Evolutionary conservation across 2,797 vertebrate species (phyloP).

Genomic region (Oreochromis mossambicus): DNA sequence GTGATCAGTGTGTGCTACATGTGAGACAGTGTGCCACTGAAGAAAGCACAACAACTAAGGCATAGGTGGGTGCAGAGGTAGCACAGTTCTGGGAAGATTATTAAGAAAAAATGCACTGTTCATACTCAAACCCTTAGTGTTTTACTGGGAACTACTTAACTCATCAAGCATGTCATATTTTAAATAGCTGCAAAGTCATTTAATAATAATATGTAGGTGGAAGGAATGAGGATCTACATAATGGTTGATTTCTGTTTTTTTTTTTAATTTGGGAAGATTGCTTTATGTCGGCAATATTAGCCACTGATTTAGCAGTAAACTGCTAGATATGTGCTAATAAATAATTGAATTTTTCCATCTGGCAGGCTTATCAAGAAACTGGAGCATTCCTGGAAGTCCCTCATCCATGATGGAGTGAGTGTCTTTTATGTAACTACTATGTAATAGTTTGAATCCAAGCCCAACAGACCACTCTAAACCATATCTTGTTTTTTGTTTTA

Average conservation of each 20-base stretch:
- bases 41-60: neutral
- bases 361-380: constrained; percentile 94
- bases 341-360: constrained; percentile 34
- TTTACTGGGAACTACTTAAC: neutral
- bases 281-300: neutral
- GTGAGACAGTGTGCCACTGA: neutral
- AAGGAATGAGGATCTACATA: neutral
- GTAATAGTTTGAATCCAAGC: neutral
- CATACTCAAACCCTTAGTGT: neutral
- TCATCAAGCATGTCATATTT: neutral
- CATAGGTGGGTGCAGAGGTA: neutral
- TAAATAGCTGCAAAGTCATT: neutral
- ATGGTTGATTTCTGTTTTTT: neutral
- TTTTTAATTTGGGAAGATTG: neutral
- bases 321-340: constrained; percentile 21
- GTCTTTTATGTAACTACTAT: neutral
- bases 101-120: neutral
- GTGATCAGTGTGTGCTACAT: neutral
- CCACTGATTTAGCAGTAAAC: neutral
- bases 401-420: constrained; percentile 95
- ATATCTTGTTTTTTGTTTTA: neutral
- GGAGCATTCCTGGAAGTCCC: constrained; percentile 97
- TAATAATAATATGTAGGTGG: neutral
- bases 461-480: neutral
- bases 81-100: neutral